Evolutionary conservation across 2,888 invertebrate species (phyloP), one percentile per base, ranked within the genome.

Genomic region (Tethea ocularis): DNA sequence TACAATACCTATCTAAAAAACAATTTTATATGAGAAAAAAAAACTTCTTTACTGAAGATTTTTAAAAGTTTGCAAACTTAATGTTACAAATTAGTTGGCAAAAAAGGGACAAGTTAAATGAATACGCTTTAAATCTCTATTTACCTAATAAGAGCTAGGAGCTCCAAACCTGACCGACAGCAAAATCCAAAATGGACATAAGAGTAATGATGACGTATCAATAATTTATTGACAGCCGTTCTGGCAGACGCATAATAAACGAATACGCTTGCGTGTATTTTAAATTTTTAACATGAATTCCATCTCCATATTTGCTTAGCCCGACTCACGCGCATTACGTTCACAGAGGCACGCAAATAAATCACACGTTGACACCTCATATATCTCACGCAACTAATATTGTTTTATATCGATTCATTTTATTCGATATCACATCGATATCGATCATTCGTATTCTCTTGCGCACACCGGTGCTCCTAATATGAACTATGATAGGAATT

Each of bases 321-420:
- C 20, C 46, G 17, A 46, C 24, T 33, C 46, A 17, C 26, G 61
- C 67, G 62, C 68, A 64, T 60, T 57, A 66, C 61, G 61, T 61
- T 20, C 20, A 46, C 61, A 59, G 62, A 70, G 67, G 68, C 77
- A 70, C 75, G 73, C 75, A 76, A 78, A 90, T 91, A 91, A 89
- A 91, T 91, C 89, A 89, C 74, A 61, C 60, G 57, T 68, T 81
- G 89, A 86, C 90, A 89, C 83, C 79, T 84, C 84, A 84, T 90
- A 88, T 88, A 89, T 91, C 88, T 85, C 72, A 61, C 62, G 70
- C 62, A 61, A 68, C 68, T 74, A 78, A 87, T 85, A 85, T 83
- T 85, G 83, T 82, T 82, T 75, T 77, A 76, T 70, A 75, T 70
- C 71, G 71, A 71, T 69, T 68, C 67, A 67, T 68, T 75, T 68